These are phyloP conservation scores for Horisme vitalbata DNA, from an alignment of 2,888 invertebrate species.

Conservation along the genomic window DNA sequence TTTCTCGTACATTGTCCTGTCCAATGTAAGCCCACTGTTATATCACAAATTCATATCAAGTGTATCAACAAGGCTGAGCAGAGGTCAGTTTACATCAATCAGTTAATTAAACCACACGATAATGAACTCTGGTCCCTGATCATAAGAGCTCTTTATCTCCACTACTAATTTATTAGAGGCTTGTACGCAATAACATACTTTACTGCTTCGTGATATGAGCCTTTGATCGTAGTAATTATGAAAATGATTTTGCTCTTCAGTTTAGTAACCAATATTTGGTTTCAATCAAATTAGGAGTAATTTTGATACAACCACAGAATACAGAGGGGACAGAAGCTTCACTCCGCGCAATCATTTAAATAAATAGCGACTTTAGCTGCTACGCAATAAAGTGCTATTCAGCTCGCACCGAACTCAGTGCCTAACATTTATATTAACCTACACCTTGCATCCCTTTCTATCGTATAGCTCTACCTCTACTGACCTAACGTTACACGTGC, in stretches of 20 bases:
- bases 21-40: conserved; percentile 13
- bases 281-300: conserved; percentile 22
- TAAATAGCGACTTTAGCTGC: too few relatives aligned
- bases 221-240: conserved; percentile 18
- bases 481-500: too few relatives aligned
- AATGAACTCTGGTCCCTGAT: conserved; percentile 8
- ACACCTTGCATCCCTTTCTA: too few relatives aligned
- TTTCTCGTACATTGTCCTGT: background rate
- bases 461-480: too few relatives aligned
- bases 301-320: background rate
- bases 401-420: too few relatives aligned
- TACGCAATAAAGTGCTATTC: too few relatives aligned
- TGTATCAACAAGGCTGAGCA: conserved; percentile 34
- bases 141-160: background rate
- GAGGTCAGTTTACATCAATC: conserved; percentile 28
- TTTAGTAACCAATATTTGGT: conserved; percentile 24
- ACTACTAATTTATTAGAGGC: background rate
- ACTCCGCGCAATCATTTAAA: too few relatives aligned
- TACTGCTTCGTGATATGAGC: conserved; percentile 6
- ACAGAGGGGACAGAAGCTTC: too few relatives aligned
- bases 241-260: conserved; percentile 19
- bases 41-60: conserved; percentile 19
- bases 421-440: too few relatives aligned
- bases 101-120: conserved; percentile 10
- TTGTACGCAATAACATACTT: conserved; percentile 7